Base-by-base conservation (phyloP, 1,140 invertebrate species). In the Ylistrum balloti region DNA sequence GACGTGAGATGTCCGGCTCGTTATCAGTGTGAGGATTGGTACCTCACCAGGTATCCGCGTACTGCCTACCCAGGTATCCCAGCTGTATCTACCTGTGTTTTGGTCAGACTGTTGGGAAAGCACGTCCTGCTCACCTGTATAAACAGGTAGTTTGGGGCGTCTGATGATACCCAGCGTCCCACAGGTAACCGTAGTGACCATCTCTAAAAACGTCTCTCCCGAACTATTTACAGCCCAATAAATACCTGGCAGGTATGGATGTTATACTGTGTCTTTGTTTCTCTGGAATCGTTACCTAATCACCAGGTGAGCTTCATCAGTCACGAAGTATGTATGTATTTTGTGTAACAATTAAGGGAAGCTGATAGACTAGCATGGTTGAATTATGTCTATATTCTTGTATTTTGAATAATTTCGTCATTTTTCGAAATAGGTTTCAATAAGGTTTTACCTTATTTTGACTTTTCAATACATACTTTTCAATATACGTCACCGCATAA, bases 71-170 rank as follows among this genome's bases (percentile, higher is more conserved):
- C n/a, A 74, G 56, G 56, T 74, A 74, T 74, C 56, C 17, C n/a
- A n/a, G 2, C 56, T 74, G 45, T 9, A 74, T n/a, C 56, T 74
- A 74, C 56, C 56, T 74, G 56, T 74, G 56, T 28, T 74, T 74
- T 1, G 56, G 22, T 28, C 17, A 9, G 5, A 28, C n/a, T 74
- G 56, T 74, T n/a, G 28, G 56, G 56, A 74, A 74, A n/a, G n/a
- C 56, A 74, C 56, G 56, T 74, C n/a, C n/a, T 17, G 56, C 5
- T 74, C 56, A 74, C 56, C 56, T 74, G 56, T 74, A 74, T 28
- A 74, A 74, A 74, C 56, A 74, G 56, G 56, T 74, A 74, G 56
- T 74, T 28, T 3, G 56, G 56, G 56, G n/a, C 56, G 56, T n/a
- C 56, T 74, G 56, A 28, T 74, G 56, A 74, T 74, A 74, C 22